Conservation (phyloP, 53 echinoderm and acorn worm genomes). For the Hippasteria phrygiana region DNA sequence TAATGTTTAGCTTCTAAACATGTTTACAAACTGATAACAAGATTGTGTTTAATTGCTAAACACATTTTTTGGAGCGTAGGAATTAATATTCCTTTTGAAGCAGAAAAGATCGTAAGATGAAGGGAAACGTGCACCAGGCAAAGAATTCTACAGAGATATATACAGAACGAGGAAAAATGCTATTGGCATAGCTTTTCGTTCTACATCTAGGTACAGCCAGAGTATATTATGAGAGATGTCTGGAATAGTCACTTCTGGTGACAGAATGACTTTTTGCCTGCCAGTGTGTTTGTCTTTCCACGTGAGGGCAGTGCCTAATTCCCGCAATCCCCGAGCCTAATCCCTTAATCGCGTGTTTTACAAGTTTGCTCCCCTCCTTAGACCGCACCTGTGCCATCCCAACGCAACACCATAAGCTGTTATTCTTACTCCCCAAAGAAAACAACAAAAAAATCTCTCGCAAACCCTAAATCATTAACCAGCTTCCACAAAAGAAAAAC, state of each 20-base stretch:
- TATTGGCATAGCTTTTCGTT: no score
- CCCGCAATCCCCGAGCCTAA: not conserved
- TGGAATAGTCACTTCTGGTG: not conserved
- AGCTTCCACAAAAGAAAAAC: slow-evolving; percentile 15
- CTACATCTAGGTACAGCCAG: no score
- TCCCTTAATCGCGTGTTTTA: slow-evolving; percentile 50
- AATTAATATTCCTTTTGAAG: no score
- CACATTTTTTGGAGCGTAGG: no score
- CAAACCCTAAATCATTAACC: slow-evolving; percentile 46
- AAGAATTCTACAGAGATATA: no score
- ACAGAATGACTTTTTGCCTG: not conserved
- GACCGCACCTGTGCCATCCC: slow-evolving; percentile 1
- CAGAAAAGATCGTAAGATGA: no score
- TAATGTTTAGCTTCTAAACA: no score
- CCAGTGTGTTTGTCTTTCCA: slow-evolving; percentile 27
- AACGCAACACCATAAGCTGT: slow-evolving; percentile 7
- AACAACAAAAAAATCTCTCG: slow-evolving; percentile 2
- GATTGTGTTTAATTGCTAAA: no score
- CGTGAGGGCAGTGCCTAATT: slow-evolving; percentile 1
- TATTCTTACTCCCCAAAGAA: slow-evolving; percentile 25
- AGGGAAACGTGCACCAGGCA: no score
- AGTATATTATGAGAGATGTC: not conserved
- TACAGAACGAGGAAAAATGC: no score
- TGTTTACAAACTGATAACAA: no score
- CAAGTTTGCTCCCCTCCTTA: not conserved